A percentile compares a stretch with the other conserved stretches of the same genome.
phyloP scores from a whole-genome alignment of 2,888 invertebrate genomes.

The Phyto melanocephala region DNA sequence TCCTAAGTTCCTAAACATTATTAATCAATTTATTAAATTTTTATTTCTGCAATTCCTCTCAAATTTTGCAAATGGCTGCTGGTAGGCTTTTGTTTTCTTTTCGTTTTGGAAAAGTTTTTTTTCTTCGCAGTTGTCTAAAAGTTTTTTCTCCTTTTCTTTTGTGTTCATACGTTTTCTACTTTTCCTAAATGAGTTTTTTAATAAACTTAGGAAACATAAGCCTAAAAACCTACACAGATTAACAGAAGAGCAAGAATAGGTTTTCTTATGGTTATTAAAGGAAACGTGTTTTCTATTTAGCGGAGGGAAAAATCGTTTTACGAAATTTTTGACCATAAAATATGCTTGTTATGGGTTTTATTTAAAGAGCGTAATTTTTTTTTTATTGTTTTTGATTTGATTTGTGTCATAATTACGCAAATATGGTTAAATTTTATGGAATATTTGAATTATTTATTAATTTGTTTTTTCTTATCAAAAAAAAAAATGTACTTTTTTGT shows the following conservation, averaged over 20 bases:
- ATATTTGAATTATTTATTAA: neutral
- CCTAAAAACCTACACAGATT: neutral
- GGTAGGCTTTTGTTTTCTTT: neutral
- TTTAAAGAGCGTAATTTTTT: neutral
- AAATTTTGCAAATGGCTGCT: conserved; percentile 7
- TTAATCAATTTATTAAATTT: conserved; percentile 36
- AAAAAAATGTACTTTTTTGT: no score
- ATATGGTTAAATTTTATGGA: neutral
- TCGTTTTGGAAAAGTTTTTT: neutral
- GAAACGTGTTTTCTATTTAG: neutral
- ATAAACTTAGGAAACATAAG: neutral
- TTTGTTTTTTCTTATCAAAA: no score
- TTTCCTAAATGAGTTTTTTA: conserved; percentile 15
- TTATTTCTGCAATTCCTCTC: conserved; percentile 2
- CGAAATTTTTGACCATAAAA: neutral
- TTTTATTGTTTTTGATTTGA: no score
- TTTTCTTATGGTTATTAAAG: neutral
- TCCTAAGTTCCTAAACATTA: conserved; percentile 25
- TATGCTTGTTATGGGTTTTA: neutral
- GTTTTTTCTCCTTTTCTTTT: neutral
- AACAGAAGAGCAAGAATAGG: neutral
- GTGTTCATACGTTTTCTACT: neutral
- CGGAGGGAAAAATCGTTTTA: no score
- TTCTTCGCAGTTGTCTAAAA: neutral
- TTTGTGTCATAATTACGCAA: neutral